Conservation (phyloP, 2,113 vertebrate genomes). For the Catagonus wagneri region DNA sequence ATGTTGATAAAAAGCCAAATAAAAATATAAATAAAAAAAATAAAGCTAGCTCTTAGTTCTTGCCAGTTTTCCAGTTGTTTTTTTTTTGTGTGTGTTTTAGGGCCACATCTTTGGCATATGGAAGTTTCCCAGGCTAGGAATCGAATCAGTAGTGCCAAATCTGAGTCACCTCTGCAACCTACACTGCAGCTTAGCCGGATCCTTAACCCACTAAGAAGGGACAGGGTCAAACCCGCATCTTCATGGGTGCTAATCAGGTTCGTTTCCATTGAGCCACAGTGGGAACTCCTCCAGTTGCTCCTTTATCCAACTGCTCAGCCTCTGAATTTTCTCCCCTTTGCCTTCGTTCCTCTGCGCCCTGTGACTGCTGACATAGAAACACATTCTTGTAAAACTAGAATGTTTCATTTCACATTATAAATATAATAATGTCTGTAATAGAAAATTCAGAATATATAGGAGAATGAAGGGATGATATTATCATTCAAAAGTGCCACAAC, state of each 20-base stretch:
- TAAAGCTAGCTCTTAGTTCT: not conserved
- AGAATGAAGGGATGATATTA: conserved; percentile 1
- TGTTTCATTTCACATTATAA: conserved; percentile 5
- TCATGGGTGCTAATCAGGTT: no score
- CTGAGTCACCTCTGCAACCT: no score
- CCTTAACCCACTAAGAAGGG: no score
- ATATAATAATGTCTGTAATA: conserved; percentile 8
- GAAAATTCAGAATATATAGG: conserved; percentile 25
- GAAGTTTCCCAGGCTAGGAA: no score
- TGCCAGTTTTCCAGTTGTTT: not conserved
- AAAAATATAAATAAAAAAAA: no score
- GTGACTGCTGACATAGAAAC: not conserved
- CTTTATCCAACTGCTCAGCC: not conserved
- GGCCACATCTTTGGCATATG: no score
- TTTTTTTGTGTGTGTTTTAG: not conserved
- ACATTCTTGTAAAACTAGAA: not conserved
- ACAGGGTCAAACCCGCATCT: no score
- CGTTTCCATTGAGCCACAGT: no score
- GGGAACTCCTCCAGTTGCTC: not conserved
- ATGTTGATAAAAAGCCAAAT: no score
- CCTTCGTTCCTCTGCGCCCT: not conserved
- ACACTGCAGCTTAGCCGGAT: no score
- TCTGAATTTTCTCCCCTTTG: not conserved
- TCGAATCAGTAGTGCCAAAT: no score
- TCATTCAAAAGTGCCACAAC: not conserved